These are phyloP conservation scores for Anagyrus pseudococci DNA, from an alignment of 2,888 invertebrate genomes.

Conservation along the genomic window DNA sequence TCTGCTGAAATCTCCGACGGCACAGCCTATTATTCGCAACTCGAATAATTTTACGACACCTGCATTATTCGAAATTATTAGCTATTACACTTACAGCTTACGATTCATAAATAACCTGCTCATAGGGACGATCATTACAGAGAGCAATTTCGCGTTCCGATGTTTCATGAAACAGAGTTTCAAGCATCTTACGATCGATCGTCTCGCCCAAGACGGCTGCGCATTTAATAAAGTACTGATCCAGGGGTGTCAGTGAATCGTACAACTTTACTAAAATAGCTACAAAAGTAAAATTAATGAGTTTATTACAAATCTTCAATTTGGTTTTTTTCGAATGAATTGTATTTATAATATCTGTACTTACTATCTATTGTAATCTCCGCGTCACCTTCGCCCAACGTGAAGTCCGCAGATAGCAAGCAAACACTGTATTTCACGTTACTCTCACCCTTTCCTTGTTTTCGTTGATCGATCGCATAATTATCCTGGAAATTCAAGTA, in stretches of 20 bases:
- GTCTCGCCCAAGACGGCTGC: constrained; percentile 70
- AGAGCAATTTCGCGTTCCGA: constrained; percentile 64
- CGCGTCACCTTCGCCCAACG: constrained; percentile 64
- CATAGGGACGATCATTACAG: no score
- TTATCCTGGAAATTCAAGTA: no score
- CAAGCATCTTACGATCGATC: constrained; percentile 69
- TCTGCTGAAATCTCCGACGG: constrained; percentile 67
- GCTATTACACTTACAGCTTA: no score
- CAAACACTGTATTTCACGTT: constrained; percentile 56
- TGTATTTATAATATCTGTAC: not conserved
- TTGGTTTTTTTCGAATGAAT: not conserved
- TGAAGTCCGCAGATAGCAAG: constrained; percentile 62
- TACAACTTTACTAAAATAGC: constrained; percentile 70
- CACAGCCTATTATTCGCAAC: constrained; percentile 69
- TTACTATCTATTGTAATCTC: constrained; percentile 68
- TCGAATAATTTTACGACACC: constrained; percentile 69
- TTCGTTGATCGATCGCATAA: constrained; percentile 38
- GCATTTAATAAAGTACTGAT: constrained; percentile 71
- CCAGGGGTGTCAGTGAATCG: constrained; percentile 70
- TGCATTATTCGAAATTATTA: no score
- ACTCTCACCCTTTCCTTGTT: constrained; percentile 28
- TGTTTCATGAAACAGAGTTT: constrained; percentile 65
- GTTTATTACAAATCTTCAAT: no score
- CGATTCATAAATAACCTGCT: no score
- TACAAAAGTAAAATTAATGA: no score